A percentile compares a stretch with the other conserved stretches of the same genome.
Conservation (phyloP, 2,888 invertebrate genomes). For the Hemicrepidius hirtus region DNA sequence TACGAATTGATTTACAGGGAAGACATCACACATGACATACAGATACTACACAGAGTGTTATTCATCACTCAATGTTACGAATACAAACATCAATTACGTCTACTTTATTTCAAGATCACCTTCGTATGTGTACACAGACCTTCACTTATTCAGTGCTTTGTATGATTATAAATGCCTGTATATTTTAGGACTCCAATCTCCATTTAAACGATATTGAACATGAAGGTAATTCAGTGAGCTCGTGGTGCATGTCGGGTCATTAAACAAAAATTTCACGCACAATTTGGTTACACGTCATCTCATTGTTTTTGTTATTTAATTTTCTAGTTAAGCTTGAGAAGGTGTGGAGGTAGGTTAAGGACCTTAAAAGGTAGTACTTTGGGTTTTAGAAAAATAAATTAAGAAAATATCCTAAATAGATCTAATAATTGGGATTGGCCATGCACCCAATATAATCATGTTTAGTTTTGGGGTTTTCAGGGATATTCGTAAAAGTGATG, state of each 20-base stretch:
- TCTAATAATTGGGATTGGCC: too few species aligned
- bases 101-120: constrained; percentile 11
- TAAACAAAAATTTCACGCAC: constrained; percentile 19
- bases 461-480: too few species aligned
- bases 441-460: too few species aligned
- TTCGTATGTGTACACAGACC: neutral
- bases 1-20: neutral
- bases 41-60: neutral
- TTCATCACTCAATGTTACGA: neutral
- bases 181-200: too few species aligned
- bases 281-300: constrained; percentile 4
- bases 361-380: too few species aligned
- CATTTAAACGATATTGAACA: constrained; percentile 15
- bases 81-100: constrained; percentile 17
- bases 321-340: neutral
- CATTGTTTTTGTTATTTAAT: neutral
- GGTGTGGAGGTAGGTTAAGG: too few species aligned
- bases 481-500: too few species aligned
- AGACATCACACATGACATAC: too few species aligned
- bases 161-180: neutral
- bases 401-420: too few species aligned
- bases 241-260: constrained; percentile 7
- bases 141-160: neutral
- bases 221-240: constrained; percentile 7
- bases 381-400: too few species aligned